Evolutionary conservation across 2,888 invertebrate species (phyloP).

Genomic region (Scaeva pyrastri): DNA sequence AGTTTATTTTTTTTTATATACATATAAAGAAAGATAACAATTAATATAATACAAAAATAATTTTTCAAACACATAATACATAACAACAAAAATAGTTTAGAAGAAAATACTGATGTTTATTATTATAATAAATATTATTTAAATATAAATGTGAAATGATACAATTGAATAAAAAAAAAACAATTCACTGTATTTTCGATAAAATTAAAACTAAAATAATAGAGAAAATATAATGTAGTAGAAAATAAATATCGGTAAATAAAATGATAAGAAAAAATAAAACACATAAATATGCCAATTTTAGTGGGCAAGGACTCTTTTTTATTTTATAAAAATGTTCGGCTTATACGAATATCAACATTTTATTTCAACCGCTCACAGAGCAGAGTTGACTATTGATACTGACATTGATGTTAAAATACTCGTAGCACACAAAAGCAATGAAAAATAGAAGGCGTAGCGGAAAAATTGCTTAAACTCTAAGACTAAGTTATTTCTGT

Average conservation of each 20-base stretch:
- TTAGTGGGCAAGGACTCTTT: slow-evolving; percentile 40
- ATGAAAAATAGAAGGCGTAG: too few relatives aligned
- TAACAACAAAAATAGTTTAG: slow-evolving; percentile 64
- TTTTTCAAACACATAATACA: slow-evolving; percentile 38
- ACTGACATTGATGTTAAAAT: too few relatives aligned
- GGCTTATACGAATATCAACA: too few relatives aligned
- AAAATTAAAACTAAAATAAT: slow-evolving; percentile 74
- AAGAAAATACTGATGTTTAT: slow-evolving; percentile 72
- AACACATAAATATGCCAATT: slow-evolving; percentile 72
- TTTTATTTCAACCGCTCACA: too few relatives aligned
- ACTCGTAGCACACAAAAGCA: too few relatives aligned
- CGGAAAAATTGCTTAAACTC: too few relatives aligned
- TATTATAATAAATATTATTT: slow-evolving; percentile 64
- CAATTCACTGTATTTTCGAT: slow-evolving; percentile 75
- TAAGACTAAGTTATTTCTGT: too few relatives aligned
- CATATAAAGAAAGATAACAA: slow-evolving; percentile 57
- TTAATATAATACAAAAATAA: slow-evolving; percentile 60
- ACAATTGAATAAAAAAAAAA: slow-evolving; percentile 49
- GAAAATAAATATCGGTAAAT: slow-evolving; percentile 75
- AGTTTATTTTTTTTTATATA: slow-evolving; percentile 71
- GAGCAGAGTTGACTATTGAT: too few relatives aligned
- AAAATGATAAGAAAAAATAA: slow-evolving; percentile 69
- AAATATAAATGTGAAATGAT: slow-evolving; percentile 58
- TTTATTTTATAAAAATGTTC: slow-evolving; percentile 3
- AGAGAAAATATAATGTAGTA: slow-evolving; percentile 75